A percentile compares a stretch with the other conserved stretches of the same genome.
These are phyloP conservation scores for Polypterus senegalus DNA, from an alignment of 2,113 vertebrate genomes.

Conservation along the genomic window DNA sequence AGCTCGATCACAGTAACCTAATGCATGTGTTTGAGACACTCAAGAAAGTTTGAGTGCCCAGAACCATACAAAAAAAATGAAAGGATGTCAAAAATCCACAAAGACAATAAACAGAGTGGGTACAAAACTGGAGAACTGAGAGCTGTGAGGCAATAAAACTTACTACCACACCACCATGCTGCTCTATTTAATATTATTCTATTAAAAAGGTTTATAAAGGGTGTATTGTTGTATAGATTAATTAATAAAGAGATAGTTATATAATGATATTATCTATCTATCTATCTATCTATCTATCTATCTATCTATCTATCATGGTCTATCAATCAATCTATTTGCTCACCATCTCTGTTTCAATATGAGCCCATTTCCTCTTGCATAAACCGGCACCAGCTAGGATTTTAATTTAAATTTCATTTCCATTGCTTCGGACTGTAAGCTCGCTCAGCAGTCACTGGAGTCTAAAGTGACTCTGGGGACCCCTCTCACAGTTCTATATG, in stretches of 20 bases:
- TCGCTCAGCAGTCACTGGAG: constrained; percentile 94
- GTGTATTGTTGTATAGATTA: not conserved
- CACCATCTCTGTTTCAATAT: constrained; percentile 12
- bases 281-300: constrained; percentile 5
- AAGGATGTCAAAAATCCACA: too few species aligned
- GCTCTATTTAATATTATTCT: too few species aligned
- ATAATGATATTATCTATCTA: constrained; percentile 9
- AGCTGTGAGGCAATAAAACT: too few species aligned
- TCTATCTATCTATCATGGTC: constrained; percentile 5
- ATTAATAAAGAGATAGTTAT: not conserved
- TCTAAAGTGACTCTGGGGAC: constrained; percentile 99
- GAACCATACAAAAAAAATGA: too few species aligned
- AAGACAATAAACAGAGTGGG: too few species aligned
- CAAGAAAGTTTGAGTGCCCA: too few species aligned
- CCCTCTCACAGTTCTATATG: constrained; percentile 98
- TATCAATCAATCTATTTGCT: constrained; percentile 18
- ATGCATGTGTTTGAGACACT: too few species aligned
- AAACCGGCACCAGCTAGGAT: constrained; percentile 62
- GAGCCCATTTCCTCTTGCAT: constrained; percentile 49
- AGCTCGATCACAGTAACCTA: too few species aligned
- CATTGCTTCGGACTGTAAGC: constrained; percentile 68
- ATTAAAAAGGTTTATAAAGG: too few species aligned
- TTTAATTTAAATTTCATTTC: constrained; percentile 99
- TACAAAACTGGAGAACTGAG: too few species aligned
- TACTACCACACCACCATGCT: too few species aligned